Evolutionary conservation across 2,797 vertebrate species (phyloP).

Genomic region (Glyptemys insculpta): DNA sequence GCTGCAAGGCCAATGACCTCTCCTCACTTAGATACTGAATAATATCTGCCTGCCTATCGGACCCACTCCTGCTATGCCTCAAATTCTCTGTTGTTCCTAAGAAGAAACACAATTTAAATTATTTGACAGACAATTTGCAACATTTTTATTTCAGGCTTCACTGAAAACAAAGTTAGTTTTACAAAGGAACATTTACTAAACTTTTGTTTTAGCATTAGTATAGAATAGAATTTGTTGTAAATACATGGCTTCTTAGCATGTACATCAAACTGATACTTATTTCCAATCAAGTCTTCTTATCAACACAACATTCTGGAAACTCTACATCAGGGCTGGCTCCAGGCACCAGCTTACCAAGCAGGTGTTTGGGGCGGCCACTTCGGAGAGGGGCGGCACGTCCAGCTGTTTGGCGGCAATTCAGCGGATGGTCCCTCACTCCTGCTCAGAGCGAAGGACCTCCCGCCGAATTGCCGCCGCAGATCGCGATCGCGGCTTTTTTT

Average conservation of each 20-base stretch:
- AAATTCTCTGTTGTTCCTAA: constrained; percentile 91
- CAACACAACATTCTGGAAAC: not conserved
- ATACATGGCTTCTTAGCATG: not conserved
- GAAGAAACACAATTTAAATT: constrained; percentile 12
- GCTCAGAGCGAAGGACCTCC: no score
- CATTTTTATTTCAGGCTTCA: not conserved
- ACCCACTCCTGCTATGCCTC: constrained; percentile 91
- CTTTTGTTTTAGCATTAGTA: not conserved
- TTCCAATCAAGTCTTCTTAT: not conserved
- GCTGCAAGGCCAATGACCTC: constrained; percentile 92
- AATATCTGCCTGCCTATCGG: constrained; percentile 91
- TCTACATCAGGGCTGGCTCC: not conserved
- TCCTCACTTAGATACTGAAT: constrained; percentile 93
- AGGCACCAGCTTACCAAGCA: no score
- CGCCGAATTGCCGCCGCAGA: no score
- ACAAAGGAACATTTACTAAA: not conserved
- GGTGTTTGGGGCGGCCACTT: no score
- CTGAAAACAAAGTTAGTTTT: not conserved
- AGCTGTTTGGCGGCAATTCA: no score
- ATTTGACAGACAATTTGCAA: not conserved
- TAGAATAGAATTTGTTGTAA: not conserved
- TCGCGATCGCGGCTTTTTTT: no score
- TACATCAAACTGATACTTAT: not conserved
- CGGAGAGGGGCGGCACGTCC: no score
- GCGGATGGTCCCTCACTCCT: no score